These are phyloP conservation scores for Clistopyga incitator DNA, from an alignment of 2,888 invertebrate genomes.

Conservation along the genomic window DNA sequence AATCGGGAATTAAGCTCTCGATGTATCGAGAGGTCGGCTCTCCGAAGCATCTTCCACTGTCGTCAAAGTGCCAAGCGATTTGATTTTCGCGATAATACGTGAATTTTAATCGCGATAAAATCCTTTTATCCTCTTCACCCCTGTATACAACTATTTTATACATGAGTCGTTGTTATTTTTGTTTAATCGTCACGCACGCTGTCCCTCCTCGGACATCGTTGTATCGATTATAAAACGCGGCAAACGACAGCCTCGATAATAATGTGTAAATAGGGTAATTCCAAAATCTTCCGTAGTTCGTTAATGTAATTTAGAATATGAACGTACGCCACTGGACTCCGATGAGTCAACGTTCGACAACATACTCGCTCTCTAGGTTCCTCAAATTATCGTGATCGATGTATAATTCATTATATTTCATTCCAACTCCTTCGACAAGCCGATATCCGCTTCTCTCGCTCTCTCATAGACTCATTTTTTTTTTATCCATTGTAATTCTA, in stretches of 20 bases:
- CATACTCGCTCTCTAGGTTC: slow-evolving; percentile 67
- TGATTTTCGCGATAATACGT: slow-evolving; percentile 57
- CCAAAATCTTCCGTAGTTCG: slow-evolving; percentile 64
- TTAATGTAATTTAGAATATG: slow-evolving; percentile 56
- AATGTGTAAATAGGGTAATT: slow-evolving; percentile 67
- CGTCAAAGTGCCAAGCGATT: slow-evolving; percentile 67
- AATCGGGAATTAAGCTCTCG: not conserved
- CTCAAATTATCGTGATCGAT: slow-evolving; percentile 60
- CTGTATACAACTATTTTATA: slow-evolving; percentile 34
- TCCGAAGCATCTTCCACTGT: slow-evolving; percentile 58
- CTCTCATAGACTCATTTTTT: not conserved
- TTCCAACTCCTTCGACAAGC: slow-evolving; percentile 33
- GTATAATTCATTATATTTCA: slow-evolving; percentile 55
- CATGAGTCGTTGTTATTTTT: slow-evolving; percentile 21
- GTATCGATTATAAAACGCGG: slow-evolving; percentile 27
- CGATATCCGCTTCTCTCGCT: not conserved
- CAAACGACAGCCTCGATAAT: slow-evolving; percentile 32
- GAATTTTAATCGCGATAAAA: slow-evolving; percentile 47
- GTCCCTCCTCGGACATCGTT: slow-evolving; percentile 21
- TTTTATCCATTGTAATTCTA: not conserved
- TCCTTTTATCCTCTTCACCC: slow-evolving; percentile 26
- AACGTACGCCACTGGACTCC: slow-evolving; percentile 60
- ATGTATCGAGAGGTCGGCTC: slow-evolving; percentile 3
- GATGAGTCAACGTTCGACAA: slow-evolving; percentile 61
- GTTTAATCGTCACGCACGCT: not conserved